Percentiles rank a stretch among this genome's conserved stretches.
phyloP scores from a whole-genome alignment of 2,113 vertebrate genomes.

The Laticauda colubrina region DNA sequence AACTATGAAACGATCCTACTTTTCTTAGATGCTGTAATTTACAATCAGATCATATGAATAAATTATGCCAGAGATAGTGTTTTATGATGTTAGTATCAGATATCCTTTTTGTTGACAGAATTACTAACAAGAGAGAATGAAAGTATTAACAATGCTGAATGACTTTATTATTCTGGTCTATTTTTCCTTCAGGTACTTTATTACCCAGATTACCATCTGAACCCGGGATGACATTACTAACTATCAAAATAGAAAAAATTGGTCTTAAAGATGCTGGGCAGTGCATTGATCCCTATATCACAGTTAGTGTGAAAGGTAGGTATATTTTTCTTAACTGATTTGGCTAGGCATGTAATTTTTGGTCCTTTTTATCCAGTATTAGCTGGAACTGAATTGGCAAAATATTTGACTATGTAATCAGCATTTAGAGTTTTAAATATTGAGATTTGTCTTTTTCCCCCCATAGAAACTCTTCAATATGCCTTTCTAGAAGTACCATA shows the following conservation, averaged over 20 bases:
- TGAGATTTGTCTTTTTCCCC: background rate
- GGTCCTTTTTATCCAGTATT: background rate
- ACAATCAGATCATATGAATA: background rate
- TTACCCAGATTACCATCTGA: conserved; percentile 94
- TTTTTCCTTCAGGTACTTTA: conserved; percentile 83
- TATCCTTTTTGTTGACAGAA: background rate
- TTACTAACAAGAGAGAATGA: background rate
- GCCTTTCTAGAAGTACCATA: background rate
- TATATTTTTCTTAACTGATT: background rate
- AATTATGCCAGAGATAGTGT: background rate
- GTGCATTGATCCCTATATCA: conserved; percentile 97
- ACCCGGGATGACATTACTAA: conserved; percentile 92
- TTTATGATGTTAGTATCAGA: background rate
- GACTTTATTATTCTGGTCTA: conserved; percentile 7
- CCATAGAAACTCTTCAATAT: background rate
- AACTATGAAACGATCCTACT: background rate
- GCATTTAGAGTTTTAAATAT: conserved; percentile 1
- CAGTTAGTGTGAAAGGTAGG: conserved; percentile 93
- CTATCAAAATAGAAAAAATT: conserved; percentile 94
- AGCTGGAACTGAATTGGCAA: background rate
- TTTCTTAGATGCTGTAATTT: background rate
- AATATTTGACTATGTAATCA: background rate
- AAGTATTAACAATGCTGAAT: background rate
- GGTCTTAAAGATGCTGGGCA: conserved; percentile 97
- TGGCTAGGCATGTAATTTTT: background rate